Evolutionary conservation across 2,888 invertebrate genomes (phyloP), one percentile per base, ranked within the genome.

Genomic region (Graphium colonna): DNA sequence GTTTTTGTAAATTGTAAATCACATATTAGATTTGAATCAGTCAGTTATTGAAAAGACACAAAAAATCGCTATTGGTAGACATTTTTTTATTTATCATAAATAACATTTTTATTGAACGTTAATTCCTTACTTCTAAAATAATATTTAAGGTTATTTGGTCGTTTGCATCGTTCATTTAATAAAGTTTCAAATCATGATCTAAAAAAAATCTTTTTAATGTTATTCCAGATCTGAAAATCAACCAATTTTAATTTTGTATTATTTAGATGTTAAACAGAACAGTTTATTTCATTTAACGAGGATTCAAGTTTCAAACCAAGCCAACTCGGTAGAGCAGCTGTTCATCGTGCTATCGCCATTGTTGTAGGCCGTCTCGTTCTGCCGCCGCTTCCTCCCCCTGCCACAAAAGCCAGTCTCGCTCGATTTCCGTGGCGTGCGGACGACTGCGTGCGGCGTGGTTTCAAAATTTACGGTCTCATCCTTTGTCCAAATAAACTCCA

Each of bases 321-420:
- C 47, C 50, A 50, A 46, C 52, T 55, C 54, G 45, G 36, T 41
- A 55, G 55, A 73, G 78, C 85, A 86, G 86, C 86, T 86, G 86
- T 84, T 84, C 77, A 71, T 67, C 71, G 79, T 77, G 74, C 75
- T 75, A 77, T 69, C 80, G 82, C 83, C 83, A 83, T 84, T 80
- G 76, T 79, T 78, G 70, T 75, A 73, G 65, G 68, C 72, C 65
- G 51, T 84, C 82, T 83, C 69, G 61, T 68, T 64, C 71, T 65
- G 60, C 60, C 63, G 65, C 59, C 60, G 58, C 59, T 65, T 67
- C 67, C 68, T 67, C 63, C 68, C 64, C 65, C 72, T 69, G 60
- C 60, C 65, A 58, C 53, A 61, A 58, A 63, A 60, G 69, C 77
- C 86, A 89, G 89, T 90, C 82, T 83, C 87, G 88, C 79, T 89